Percentiles rank a stretch among this genome's conserved stretches.
phyloP scores from a whole-genome alignment of 2,888 invertebrate genomes.

The Pristionchus entomophagus region DNA sequence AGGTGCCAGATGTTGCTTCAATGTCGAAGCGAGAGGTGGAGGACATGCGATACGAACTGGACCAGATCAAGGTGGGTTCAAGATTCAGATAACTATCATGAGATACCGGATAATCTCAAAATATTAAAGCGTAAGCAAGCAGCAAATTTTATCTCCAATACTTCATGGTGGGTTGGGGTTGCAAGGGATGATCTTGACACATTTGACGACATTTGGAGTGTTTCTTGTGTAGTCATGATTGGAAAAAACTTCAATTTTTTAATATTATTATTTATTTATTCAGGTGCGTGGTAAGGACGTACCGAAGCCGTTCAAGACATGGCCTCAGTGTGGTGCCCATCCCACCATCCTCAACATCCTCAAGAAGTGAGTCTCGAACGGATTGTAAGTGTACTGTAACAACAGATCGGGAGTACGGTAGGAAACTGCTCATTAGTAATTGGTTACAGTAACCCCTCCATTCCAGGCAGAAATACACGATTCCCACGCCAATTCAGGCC shows the following conservation, averaged over 20 bases:
- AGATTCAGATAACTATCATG: background rate
- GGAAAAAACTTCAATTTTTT: no score
- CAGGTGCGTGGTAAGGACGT: constrained; percentile 92
- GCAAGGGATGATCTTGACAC: background rate
- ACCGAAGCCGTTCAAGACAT: constrained; percentile 92
- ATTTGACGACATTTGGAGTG: no score
- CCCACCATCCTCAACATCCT: constrained; percentile 93
- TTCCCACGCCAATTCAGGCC: constrained; percentile 97
- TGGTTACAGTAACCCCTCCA: constrained; percentile 6
- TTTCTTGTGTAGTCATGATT: no score
- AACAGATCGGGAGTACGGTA: background rate
- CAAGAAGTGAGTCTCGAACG: constrained; percentile 81
- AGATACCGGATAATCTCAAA: no score
- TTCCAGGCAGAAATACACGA: constrained; percentile 84
- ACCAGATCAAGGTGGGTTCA: constrained; percentile 86
- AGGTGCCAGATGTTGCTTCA: constrained; percentile 88
- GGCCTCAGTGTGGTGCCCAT: constrained; percentile 98
- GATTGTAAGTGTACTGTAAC: background rate
- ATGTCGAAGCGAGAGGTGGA: constrained; percentile 86
- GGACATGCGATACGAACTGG: constrained; percentile 83
- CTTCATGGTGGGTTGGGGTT: background rate
- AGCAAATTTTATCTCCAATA: no score
- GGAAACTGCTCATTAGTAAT: background rate
- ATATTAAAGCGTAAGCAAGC: no score
- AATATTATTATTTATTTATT: background rate